phyloP scores from a whole-genome alignment of 2,888 invertebrate species.

The Taphrorychus bicolor region DNA sequence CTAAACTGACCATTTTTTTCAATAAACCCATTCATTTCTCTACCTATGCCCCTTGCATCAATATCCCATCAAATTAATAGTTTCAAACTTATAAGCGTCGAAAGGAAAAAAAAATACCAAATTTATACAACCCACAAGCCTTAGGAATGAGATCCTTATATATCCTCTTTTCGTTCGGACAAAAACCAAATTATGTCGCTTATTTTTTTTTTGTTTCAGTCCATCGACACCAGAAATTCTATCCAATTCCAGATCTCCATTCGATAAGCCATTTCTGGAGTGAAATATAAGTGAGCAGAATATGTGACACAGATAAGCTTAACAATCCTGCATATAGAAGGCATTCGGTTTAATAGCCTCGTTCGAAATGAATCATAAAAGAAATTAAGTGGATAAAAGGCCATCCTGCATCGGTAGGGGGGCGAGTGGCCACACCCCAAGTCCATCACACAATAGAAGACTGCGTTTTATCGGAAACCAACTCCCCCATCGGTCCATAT shows the following conservation, averaged over 20 bases:
- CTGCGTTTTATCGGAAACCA: slow-evolving; percentile 47
- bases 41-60: too few species aligned
- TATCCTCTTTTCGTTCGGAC: too few species aligned
- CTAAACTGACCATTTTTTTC: too few species aligned
- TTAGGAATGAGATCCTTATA: too few species aligned
- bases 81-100: too few species aligned
- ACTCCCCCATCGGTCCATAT: slow-evolving; percentile 56
- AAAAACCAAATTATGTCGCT: too few species aligned
- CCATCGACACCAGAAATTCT: too few species aligned
- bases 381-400: slow-evolving; percentile 13
- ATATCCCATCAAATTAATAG: too few species aligned
- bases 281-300: slow-evolving; percentile 40
- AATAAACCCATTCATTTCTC: too few species aligned
- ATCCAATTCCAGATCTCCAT: slow-evolving; percentile 43
- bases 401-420: slow-evolving; percentile 13
- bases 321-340: slow-evolving; percentile 25
- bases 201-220: too few species aligned
- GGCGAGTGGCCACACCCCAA: slow-evolving; percentile 35
- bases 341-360: slow-evolving; percentile 3
- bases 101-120: too few species aligned
- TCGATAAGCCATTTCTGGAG: slow-evolving; percentile 40
- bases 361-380: slow-evolving; percentile 6
- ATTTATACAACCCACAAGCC: too few species aligned
- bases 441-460: slow-evolving; percentile 52
- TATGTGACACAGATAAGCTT: slow-evolving; percentile 32